Evolutionary conservation across 2,888 invertebrate species (phyloP).

Genomic region (Scelioninae gen. 1): DNA sequence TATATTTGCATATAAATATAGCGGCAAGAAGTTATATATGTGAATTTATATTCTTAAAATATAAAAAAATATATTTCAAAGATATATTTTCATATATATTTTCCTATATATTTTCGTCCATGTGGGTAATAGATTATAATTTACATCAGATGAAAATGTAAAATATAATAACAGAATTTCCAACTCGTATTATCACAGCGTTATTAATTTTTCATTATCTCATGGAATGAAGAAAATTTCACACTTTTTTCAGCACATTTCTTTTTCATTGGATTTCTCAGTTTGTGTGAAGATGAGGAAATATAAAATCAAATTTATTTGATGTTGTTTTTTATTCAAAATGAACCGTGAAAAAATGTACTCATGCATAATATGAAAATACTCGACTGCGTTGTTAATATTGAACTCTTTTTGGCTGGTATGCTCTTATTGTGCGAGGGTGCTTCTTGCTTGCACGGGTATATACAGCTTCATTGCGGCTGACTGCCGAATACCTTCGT

Average conservation of each 20-base stretch:
- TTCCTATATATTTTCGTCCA: too few species aligned
- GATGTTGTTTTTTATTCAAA: background rate
- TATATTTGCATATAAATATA: too few species aligned
- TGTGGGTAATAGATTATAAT: too few species aligned
- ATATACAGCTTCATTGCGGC: constrained; percentile 36
- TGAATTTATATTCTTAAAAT: too few species aligned
- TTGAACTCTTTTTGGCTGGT: constrained; percentile 20
- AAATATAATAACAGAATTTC: too few species aligned
- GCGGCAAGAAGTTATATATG: too few species aligned
- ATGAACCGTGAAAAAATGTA: constrained; percentile 4
- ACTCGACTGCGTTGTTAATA: background rate
- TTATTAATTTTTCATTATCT: constrained; percentile 2
- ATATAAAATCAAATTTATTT: background rate
- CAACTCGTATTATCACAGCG: too few species aligned
- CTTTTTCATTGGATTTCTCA: background rate
- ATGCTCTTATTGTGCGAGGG: constrained; percentile 25
- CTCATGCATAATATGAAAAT: constrained; percentile 27
- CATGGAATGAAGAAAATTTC: background rate
- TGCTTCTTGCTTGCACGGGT: constrained; percentile 17
- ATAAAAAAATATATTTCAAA: too few species aligned
- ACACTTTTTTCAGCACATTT: background rate
- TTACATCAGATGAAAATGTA: too few species aligned
- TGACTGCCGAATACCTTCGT: constrained; percentile 32
- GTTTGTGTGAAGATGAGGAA: background rate
- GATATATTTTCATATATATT: too few species aligned